These are phyloP conservation scores for Loris lydekkerianus DNA, from an alignment of 2,797 vertebrate genomes.

Conservation along the genomic window DNA sequence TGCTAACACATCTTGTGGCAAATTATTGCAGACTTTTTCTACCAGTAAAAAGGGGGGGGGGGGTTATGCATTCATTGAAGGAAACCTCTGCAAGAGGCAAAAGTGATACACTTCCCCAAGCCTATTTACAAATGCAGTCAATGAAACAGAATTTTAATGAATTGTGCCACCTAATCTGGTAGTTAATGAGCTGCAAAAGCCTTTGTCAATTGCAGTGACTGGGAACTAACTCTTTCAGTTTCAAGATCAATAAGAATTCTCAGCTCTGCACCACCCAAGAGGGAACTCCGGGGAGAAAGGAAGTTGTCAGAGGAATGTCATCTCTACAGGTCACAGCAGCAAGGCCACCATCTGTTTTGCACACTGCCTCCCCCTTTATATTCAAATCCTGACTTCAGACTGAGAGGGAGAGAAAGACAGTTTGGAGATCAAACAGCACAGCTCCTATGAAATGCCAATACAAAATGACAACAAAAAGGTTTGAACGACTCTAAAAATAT, in stretches of 20 bases:
- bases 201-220: constrained; percentile 88
- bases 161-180: constrained; percentile 89
- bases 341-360: constrained; percentile 52
- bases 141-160: constrained; percentile 90
- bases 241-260: constrained; percentile 86
- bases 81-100: constrained; percentile 84
- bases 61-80: constrained; percentile 81
- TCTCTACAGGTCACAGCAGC: constrained; percentile 56
- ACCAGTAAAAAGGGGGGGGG: constrained; percentile 80
- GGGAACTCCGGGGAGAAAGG: constrained; percentile 72
- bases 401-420: constrained; percentile 62
- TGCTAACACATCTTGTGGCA: constrained; percentile 82
- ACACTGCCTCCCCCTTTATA: not conserved
- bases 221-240: constrained; percentile 87
- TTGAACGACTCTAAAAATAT: constrained; percentile 73
- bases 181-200: constrained; percentile 90
- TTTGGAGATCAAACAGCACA: constrained; percentile 77
- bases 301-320: constrained; percentile 62
- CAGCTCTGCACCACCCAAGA: constrained; percentile 30
- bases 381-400: constrained; percentile 68
- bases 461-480: constrained; percentile 73
- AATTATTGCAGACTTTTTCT: constrained; percentile 83
- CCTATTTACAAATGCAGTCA: constrained; percentile 88
- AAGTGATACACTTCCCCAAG: constrained; percentile 87
- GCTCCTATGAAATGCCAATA: constrained; percentile 60